phyloP scores from a whole-genome alignment of 2,797 vertebrate genomes.

The Octomys mimax region DNA sequence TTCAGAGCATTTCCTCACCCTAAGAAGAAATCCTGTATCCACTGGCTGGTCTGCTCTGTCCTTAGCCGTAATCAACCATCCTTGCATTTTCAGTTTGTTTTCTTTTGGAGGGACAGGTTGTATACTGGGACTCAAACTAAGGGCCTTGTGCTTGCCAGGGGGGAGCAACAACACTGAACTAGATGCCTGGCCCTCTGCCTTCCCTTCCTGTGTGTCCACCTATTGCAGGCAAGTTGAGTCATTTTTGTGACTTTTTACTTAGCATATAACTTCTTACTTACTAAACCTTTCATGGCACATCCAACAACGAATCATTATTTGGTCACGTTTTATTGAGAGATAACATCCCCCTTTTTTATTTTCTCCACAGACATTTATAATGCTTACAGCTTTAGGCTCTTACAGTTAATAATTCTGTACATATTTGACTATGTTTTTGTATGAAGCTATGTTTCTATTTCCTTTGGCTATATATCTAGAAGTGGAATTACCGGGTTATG shows the following conservation, averaged over 20 bases:
- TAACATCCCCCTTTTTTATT: background rate
- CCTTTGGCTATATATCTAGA: background rate
- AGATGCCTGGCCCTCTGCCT: background rate
- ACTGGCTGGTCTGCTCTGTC: background rate
- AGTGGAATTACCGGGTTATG: background rate
- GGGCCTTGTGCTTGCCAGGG: no score
- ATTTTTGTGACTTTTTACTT: background rate
- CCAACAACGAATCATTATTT: background rate
- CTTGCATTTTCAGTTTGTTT: background rate
- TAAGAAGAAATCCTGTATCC: background rate
- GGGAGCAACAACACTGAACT: no score
- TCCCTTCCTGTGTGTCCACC: background rate
- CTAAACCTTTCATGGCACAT: background rate
- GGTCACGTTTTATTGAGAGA: background rate
- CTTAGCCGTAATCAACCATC: background rate
- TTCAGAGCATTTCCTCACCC: background rate
- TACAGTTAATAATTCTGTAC: background rate
- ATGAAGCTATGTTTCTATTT: background rate
- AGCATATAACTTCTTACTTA: background rate
- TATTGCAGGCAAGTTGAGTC: conserved; percentile 11
- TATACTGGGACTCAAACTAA: no score
- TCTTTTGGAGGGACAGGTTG: no score
- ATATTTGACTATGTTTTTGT: background rate
- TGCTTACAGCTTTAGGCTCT: background rate
- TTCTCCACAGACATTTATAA: background rate